These are phyloP conservation scores for Sogatella furcifera DNA, from an alignment of 1,140 invertebrate genomes.

Conservation along the genomic window DNA sequence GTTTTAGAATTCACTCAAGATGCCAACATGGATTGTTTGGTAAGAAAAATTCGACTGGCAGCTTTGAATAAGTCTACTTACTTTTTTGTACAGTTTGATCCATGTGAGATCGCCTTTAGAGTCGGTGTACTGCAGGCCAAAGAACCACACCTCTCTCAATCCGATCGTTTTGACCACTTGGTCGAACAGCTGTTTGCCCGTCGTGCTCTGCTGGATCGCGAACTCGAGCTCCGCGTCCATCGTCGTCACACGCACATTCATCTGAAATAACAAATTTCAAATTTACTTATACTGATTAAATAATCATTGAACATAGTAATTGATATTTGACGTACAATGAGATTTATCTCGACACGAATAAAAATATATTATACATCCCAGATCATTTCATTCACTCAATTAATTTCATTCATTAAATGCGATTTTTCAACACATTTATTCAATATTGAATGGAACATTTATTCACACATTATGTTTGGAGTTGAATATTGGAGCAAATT, in stretches of 20 bases:
- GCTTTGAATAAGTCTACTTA: constrained; percentile 34
- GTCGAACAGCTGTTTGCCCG: constrained; percentile 98
- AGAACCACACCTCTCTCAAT: constrained; percentile 98
- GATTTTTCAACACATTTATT: no score
- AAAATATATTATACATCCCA: no score
- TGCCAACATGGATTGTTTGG: background rate
- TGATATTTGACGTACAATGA: no score
- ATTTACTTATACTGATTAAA: no score
- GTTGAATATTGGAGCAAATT: no score
- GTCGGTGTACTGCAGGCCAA: constrained; percentile 97
- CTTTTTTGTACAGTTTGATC: constrained; percentile 99
- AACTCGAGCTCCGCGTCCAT: constrained; percentile 99
- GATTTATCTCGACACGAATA: no score
- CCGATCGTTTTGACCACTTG: constrained; percentile 99
- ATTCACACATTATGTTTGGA: no score
- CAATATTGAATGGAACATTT: no score
- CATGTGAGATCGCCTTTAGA: constrained; percentile 95
- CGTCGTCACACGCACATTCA: constrained; percentile 97
- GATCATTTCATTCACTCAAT: no score
- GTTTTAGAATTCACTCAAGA: background rate
- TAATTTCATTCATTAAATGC: no score
- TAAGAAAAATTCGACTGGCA: background rate
- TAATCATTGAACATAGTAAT: no score
- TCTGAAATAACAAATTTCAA: constrained; percentile 42
- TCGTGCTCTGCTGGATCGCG: constrained; percentile 98